phyloP scores from a whole-genome alignment of 2,888 invertebrate species.

The Acanthococcus lagerstroemiae region DNA sequence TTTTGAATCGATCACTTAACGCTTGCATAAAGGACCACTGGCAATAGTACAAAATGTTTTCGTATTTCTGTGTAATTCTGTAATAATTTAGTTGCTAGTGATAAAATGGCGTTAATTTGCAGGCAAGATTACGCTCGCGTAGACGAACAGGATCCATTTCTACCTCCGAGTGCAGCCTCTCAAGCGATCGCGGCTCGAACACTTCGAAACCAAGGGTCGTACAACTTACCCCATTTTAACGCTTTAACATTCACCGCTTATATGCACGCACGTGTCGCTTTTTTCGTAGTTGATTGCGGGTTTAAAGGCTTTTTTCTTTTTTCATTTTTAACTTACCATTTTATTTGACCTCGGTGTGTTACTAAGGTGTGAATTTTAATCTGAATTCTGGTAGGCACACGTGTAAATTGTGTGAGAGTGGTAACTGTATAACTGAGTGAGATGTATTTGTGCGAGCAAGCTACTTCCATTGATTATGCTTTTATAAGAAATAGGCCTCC shows the following conservation, averaged over 20 bases:
- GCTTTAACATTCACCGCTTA: constrained; percentile 33
- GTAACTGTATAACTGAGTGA: no score
- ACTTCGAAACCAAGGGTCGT: constrained; percentile 61
- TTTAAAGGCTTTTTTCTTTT: constrained; percentile 8
- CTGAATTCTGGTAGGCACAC: no score
- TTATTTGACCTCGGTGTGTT: no score
- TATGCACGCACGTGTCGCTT: constrained; percentile 33
- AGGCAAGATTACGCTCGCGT: constrained; percentile 70
- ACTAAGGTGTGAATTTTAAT: no score
- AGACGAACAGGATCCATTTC: constrained; percentile 74
- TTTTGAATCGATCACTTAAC: no score
- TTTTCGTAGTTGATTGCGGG: constrained; percentile 9
- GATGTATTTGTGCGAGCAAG: no score
- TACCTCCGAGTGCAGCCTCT: constrained; percentile 49
- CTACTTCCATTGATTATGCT: no score
- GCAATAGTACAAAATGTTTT: no score
- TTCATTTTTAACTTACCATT: no score
- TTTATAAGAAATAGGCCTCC: no score
- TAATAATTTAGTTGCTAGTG: constrained; percentile 2
- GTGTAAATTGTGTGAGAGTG: no score
- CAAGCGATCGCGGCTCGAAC: constrained; percentile 54
- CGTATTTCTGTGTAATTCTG: neutral
- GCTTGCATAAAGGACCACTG: no score
- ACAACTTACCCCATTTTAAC: constrained; percentile 43
- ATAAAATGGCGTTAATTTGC: constrained; percentile 38